Base-by-base conservation (phyloP, 2,797 vertebrate genomes). In the Periparus ater region DNA sequence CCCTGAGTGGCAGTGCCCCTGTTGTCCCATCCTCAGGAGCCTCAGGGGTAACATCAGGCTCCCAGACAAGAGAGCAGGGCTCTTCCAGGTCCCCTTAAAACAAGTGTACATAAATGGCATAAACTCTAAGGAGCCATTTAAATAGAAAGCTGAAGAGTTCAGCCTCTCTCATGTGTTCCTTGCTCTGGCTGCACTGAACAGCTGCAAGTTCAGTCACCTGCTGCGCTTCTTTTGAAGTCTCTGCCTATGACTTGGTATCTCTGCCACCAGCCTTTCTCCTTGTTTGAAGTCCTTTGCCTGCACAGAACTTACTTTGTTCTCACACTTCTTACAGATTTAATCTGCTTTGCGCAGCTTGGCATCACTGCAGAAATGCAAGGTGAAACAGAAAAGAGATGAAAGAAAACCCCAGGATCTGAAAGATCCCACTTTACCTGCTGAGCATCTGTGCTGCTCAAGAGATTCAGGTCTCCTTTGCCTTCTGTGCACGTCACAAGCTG, bases 301-400 rank as follows among this genome's bases (percentile, higher is more conserved):
- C 76, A 32, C 72, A 83, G 82, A 93, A 44, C 34, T 88, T 30
- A 57, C 89, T 95, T 93, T 94, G 57, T 92, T 91, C 93, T 75
- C 48, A 20, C 10, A 20, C 20, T 91, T 88, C 84, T 93, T 77
- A 74, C 30, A 77, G 66, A 80, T 78, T 73, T 92, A 90, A 87
- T 93, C 91, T 95, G 73, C 55, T 95, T 88, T 75, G 58, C 0
- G 0, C 70, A 81, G 70, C 70, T 65, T 76, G 83, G 45, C 73
- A 61, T 77, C 58, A 11, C 47, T 40, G 68, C 5, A 4, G 54
- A 67, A 85, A 85, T 4, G 14, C 25, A 25, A 91, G 47, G 63
- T 61, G 42, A 80, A 94, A 76, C 0, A 0, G 30, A 78, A 75
- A 80, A 58, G 60, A 81, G 76, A 93, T 8, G 17, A 78, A 93